Evolutionary conservation across 2,113 vertebrate species (phyloP).

Genomic region (Chascanopsetta lugubris): DNA sequence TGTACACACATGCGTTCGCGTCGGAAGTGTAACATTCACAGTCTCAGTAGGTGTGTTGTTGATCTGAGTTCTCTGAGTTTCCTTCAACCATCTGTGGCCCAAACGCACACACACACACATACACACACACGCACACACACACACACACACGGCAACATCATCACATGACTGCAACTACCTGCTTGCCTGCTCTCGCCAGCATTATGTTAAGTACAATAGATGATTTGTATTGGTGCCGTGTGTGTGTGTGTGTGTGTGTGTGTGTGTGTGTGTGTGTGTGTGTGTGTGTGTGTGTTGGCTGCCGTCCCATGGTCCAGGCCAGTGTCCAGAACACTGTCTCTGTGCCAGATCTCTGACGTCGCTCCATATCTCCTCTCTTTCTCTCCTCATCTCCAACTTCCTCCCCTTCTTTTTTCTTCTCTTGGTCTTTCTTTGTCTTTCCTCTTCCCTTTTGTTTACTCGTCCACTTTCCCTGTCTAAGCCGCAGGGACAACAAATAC

Average conservation of each 20-base stretch:
- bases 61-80: constrained; percentile 67
- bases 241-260: background rate
- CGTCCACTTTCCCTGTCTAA: background rate
- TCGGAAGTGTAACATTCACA: constrained; percentile 59
- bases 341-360: constrained; percentile 56
- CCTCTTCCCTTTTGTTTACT: background rate
- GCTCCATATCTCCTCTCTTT: constrained; percentile 14
- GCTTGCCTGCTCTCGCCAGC: constrained; percentile 34
- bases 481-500: background rate
- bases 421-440: background rate
- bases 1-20: constrained; percentile 12
- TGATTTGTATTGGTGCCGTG: constrained; percentile 17
- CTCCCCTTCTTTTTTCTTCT: background rate
- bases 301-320: constrained; percentile 33
- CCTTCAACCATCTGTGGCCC: constrained; percentile 69
- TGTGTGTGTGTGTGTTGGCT: constrained; percentile 39
- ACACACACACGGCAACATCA: constrained; percentile 19
- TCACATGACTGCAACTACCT: constrained; percentile 52
- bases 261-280: constrained; percentile 15
- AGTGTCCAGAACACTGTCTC: constrained; percentile 38
- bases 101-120: constrained; percentile 3
- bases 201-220: constrained; percentile 42
- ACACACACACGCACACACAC: constrained; percentile 10
- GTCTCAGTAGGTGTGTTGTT: constrained; percentile 70
- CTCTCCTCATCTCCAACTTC: background rate